A percentile compares a stretch with the other conserved stretches of the same genome.
Evolutionary conservation across 1,140 invertebrate genomes (phyloP).

Genomic region (Eumeta japonica): DNA sequence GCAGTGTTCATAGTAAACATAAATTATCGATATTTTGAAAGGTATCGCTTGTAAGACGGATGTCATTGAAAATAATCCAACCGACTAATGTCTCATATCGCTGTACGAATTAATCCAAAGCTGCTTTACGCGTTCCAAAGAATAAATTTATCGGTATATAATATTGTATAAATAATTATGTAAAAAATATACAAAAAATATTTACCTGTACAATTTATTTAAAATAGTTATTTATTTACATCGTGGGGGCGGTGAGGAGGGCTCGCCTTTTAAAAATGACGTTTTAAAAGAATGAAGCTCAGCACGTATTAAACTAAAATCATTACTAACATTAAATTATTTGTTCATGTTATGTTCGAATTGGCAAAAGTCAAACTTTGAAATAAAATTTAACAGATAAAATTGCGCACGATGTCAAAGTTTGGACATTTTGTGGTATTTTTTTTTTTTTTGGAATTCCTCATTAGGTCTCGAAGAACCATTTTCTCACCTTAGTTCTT

Average conservation of each 20-base stretch:
- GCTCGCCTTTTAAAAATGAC: constrained; percentile 50
- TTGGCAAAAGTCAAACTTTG: constrained; percentile 50
- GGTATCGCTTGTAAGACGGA: no score
- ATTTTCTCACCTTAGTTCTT: constrained; percentile 20
- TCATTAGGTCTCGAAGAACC: no score
- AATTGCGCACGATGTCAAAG: constrained; percentile 26
- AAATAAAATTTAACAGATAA: constrained; percentile 14
- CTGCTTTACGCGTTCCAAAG: constrained; percentile 48
- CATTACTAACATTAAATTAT: constrained; percentile 21
- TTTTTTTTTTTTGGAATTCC: no score
- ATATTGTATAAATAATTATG: constrained; percentile 53
- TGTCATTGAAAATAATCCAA: no score
- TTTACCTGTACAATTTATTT: constrained; percentile 49
- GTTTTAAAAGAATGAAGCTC: constrained; percentile 47
- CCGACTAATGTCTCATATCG: no score
- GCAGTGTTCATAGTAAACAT: no score
- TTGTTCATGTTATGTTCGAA: constrained; percentile 11
- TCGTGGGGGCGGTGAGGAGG: constrained; percentile 17
- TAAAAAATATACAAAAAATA: constrained; percentile 30
- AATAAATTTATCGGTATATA: constrained; percentile 48
- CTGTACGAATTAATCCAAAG: constrained; percentile 34
- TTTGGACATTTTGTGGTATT: constrained; percentile 40
- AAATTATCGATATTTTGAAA: no score
- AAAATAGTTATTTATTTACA: constrained; percentile 53
- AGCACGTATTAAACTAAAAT: constrained; percentile 25